Conservation (phyloP, 1,140 invertebrate species). For the Macrotrachela quadricornifera region DNA sequence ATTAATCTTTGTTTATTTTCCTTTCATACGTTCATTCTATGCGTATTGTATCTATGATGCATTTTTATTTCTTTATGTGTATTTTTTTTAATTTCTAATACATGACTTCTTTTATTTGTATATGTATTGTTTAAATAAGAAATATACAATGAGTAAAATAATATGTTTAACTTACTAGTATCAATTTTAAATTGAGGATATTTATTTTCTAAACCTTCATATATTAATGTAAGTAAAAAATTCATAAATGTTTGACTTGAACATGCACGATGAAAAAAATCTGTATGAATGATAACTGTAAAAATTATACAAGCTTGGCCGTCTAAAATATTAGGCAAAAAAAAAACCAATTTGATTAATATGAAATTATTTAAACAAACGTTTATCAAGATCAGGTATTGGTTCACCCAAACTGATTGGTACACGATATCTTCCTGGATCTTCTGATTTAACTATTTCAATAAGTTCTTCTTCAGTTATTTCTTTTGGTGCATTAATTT, state of each 20-base stretch:
- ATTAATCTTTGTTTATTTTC: too few species aligned
- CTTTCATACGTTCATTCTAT: too few species aligned
- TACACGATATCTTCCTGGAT: conserved; percentile 46
- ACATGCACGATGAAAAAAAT: conserved; percentile 41
- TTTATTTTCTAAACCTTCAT: conserved; percentile 52
- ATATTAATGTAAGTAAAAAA: conserved; percentile 49
- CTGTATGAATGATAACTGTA: conserved; percentile 52
- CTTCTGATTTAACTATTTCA: conserved; percentile 45
- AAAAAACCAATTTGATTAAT: neutral
- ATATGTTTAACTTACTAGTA: neutral
- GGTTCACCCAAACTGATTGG: conserved; percentile 68
- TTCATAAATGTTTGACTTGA: conserved; percentile 44
- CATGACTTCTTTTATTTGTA: too few species aligned
- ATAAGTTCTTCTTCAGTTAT: conserved; percentile 51
- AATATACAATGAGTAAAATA: neutral
- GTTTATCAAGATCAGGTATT: conserved; percentile 52
- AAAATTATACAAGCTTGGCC: conserved; percentile 44
- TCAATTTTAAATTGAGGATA: conserved; percentile 23
- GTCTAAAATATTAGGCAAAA: conserved; percentile 19
- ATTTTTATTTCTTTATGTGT: too few species aligned
- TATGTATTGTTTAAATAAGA: too few species aligned
- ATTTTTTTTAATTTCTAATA: too few species aligned
- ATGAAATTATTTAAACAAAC: conserved; percentile 20
- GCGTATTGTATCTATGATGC: too few species aligned
- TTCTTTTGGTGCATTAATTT: conserved; percentile 56